phyloP scores from a whole-genome alignment of 2,888 invertebrate species.

The Brenthis hecate region DNA sequence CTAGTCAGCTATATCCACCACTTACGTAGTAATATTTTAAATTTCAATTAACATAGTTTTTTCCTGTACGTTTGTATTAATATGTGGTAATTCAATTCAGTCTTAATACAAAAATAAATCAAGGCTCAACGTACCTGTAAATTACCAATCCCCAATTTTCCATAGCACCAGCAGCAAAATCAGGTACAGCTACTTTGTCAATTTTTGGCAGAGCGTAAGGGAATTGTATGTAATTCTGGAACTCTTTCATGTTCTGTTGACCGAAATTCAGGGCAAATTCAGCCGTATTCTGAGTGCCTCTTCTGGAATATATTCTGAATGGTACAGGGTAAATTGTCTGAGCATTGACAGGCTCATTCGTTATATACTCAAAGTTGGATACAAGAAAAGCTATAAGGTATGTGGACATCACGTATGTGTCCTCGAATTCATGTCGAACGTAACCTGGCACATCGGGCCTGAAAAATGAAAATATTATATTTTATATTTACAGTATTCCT shows the following conservation, averaged over 20 bases:
- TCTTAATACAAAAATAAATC: not conserved
- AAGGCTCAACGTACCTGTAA: constrained; percentile 78
- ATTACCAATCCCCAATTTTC: constrained; percentile 97
- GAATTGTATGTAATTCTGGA: constrained; percentile 66
- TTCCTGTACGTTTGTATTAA: too few species aligned
- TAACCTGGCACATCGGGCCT: constrained; percentile 58
- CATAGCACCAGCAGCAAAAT: constrained; percentile 93
- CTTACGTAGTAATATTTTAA: too few species aligned
- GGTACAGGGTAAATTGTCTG: constrained; percentile 58
- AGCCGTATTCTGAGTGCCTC: constrained; percentile 56
- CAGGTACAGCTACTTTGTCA: constrained; percentile 91
- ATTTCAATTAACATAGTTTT: too few species aligned
- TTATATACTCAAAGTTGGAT: constrained; percentile 72
- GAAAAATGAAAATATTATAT: constrained; percentile 26
- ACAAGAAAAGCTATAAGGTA: constrained; percentile 92
- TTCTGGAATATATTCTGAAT: constrained; percentile 67
- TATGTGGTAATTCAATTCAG: too few species aligned
- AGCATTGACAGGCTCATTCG: constrained; percentile 47
- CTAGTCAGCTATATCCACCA: too few species aligned
- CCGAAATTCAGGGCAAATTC: constrained; percentile 68
- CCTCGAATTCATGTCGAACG: constrained; percentile 68
- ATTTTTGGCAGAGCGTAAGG: constrained; percentile 82
- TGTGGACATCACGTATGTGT: constrained; percentile 86
- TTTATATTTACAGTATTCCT: not conserved
- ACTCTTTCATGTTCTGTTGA: constrained; percentile 63